These are phyloP conservation scores for Illadopsis cleaveri DNA, from an alignment of 2,113 vertebrate species.

Conservation along the genomic window DNA sequence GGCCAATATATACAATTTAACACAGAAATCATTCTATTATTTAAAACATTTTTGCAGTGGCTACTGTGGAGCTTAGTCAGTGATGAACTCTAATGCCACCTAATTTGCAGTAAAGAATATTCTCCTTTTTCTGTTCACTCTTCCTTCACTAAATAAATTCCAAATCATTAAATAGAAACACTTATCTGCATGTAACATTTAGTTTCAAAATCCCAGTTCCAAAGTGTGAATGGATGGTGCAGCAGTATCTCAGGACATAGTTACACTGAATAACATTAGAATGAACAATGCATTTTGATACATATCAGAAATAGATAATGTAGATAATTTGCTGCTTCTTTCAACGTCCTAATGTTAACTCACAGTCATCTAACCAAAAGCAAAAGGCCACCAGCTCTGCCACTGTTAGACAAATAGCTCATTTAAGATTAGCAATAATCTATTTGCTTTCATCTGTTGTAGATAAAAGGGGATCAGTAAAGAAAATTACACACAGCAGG, in stretches of 20 bases:
- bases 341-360: not conserved
- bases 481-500: not conserved
- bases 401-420: not conserved
- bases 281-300: not conserved
- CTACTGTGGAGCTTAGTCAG: not conserved
- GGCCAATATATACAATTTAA: not conserved
- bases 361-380: not conserved
- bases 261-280: not conserved
- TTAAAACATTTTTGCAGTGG: not conserved
- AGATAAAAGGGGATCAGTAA: not conserved
- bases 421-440: constrained; percentile 10
- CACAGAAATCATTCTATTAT: not conserved
- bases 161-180: not conserved
- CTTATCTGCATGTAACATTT: not conserved
- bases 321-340: not conserved
- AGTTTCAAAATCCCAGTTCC: not conserved
- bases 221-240: not conserved
- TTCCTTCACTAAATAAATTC: constrained; percentile 17
- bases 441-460: not conserved
- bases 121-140: not conserved
- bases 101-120: not conserved
- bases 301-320: not conserved
- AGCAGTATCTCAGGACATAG: not conserved
- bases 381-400: not conserved
- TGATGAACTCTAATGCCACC: not conserved